A percentile compares a stretch with the other conserved stretches of the same genome.
These are phyloP conservation scores for Nematostella vectensis DNA, from an alignment of 92 coral and sea anemone species.

Conservation along the genomic window DNA sequence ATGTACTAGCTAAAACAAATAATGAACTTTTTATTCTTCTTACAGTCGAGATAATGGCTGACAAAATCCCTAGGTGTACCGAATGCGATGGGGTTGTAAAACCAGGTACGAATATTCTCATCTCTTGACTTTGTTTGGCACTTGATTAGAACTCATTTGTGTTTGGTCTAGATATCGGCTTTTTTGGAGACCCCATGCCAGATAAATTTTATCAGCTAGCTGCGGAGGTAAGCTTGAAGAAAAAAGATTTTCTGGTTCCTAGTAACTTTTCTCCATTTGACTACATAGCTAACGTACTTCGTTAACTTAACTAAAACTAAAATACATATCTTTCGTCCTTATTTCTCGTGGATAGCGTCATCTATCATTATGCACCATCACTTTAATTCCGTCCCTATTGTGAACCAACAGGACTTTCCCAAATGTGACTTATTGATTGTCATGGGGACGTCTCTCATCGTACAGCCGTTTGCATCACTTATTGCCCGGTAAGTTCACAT, in stretches of 20 bases:
- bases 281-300: too few relatives aligned
- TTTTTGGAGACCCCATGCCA: constrained; percentile 94
- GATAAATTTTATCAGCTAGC: constrained; percentile 46
- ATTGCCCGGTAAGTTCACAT: constrained; percentile 69
- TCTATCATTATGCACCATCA: too few relatives aligned
- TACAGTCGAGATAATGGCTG: constrained; percentile 79
- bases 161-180: constrained; percentile 94
- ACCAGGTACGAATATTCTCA: constrained; percentile 93
- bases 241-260: too few relatives aligned
- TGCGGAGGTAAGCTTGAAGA: constrained; percentile 33
- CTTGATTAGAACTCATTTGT: too few relatives aligned
- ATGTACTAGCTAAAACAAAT: too few relatives aligned
- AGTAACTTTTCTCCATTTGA: too few relatives aligned
- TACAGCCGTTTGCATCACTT: constrained; percentile 92
- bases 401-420: constrained; percentile 52
- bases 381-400: not conserved
- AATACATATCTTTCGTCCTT: too few relatives aligned
- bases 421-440: constrained; percentile 79
- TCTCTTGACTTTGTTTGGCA: too few relatives aligned
- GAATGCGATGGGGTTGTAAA: constrained; percentile 81
- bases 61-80: constrained; percentile 65
- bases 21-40: not conserved
- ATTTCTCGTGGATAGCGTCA: too few relatives aligned
- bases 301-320: too few relatives aligned
- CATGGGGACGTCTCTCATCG: constrained; percentile 92